phyloP scores from a whole-genome alignment of 2,113 vertebrate genomes.

The Oxyura jamaicensis region DNA sequence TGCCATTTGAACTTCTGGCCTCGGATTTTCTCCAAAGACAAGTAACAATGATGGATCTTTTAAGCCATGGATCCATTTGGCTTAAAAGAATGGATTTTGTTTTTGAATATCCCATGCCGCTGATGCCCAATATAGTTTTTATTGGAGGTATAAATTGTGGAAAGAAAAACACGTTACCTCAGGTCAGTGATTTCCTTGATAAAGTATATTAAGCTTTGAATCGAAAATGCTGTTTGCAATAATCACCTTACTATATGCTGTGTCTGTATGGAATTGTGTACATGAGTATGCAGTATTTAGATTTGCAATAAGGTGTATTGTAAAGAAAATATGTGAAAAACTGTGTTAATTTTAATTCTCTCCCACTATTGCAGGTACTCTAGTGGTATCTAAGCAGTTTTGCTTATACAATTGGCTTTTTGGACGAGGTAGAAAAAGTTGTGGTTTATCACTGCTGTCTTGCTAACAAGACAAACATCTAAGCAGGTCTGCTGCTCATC shows the following conservation, averaged over 20 bases:
- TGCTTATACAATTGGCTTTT: neutral
- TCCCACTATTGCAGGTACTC: neutral
- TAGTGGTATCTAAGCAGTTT: neutral
- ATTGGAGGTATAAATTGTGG: slow-evolving; percentile 76
- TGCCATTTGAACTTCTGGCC: slow-evolving; percentile 70
- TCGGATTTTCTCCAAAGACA: slow-evolving; percentile 70
- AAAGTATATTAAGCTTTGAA: neutral
- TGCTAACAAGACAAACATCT: accelerated
- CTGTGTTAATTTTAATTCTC: neutral
- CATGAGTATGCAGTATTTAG: neutral
- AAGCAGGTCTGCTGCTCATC: neutral
- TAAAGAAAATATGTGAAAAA: neutral
- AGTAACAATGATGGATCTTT: slow-evolving; percentile 74
- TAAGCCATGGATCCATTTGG: slow-evolving; percentile 76
- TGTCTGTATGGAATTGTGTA: neutral
- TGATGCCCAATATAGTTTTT: slow-evolving; percentile 79
- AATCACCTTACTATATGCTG: neutral
- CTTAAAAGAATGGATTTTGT: slow-evolving; percentile 82
- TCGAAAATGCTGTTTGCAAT: neutral
- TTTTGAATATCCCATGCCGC: slow-evolving; percentile 79
- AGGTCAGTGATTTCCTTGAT: slow-evolving; percentile 69
- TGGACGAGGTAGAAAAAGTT: neutral
- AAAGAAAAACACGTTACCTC: slow-evolving; percentile 1
- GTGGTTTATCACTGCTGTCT: neutral
- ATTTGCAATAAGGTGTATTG: neutral